Conservation (phyloP, 2,113 vertebrate genomes). For the Oxygymnocypris stewartii region DNA sequence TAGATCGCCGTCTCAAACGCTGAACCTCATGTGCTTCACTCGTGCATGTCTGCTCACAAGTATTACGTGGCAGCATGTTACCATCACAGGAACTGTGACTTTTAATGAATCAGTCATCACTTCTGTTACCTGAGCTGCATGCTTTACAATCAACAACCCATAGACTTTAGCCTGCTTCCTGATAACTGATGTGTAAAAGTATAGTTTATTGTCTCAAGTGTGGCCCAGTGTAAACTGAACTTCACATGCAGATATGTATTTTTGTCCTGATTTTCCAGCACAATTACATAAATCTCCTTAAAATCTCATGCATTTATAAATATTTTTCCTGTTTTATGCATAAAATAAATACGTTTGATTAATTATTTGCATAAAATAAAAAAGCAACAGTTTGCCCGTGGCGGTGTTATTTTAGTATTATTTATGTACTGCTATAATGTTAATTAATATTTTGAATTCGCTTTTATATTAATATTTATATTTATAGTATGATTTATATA, state of each 20-base stretch:
- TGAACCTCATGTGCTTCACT: background rate
- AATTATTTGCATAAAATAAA: background rate
- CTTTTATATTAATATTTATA: background rate
- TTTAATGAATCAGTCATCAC: background rate
- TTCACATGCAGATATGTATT: background rate
- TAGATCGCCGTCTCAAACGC: conserved; percentile 6
- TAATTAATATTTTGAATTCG: background rate
- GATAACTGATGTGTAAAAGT: background rate
- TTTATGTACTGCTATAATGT: background rate
- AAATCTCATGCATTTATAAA: background rate
- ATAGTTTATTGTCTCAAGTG: background rate
- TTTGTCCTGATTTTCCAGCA: background rate
- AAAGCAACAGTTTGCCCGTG: too few relatives aligned
- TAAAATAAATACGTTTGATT: background rate
- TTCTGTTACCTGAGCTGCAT: background rate
- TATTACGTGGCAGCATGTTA: background rate
- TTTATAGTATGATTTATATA: too few relatives aligned
- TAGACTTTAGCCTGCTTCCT: conserved; percentile 27
- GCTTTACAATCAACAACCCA: conserved; percentile 7
- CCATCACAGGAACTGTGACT: background rate
- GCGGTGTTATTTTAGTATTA: too few relatives aligned
- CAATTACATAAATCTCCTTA: background rate
- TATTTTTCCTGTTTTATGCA: background rate
- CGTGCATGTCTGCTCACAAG: background rate
- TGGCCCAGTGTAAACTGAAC: background rate